Percentiles rank a stretch among this genome's conserved stretches.
Evolutionary conservation across 1,140 invertebrate genomes (phyloP).

Genomic region (Habropoda laboriosa): DNA sequence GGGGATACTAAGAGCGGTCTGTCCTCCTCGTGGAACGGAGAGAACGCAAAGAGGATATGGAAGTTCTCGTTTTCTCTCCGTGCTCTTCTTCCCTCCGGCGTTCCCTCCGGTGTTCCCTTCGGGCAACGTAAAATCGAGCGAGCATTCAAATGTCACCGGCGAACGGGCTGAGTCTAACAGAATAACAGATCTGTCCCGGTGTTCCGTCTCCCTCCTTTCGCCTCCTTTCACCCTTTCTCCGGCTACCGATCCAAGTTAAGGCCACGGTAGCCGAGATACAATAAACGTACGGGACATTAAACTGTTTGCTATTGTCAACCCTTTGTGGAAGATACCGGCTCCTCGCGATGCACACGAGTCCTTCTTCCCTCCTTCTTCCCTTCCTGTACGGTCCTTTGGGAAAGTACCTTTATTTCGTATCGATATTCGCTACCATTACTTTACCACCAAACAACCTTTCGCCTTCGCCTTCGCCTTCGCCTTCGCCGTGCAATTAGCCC

Average conservation of each 20-base stretch:
- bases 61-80: constrained; percentile 29
- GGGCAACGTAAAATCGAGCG: constrained; percentile 61
- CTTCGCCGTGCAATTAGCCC: not conserved
- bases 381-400: constrained; percentile 29
- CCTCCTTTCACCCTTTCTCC: constrained; percentile 47
- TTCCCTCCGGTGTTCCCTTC: constrained; percentile 32
- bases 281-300: constrained; percentile 80
- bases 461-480: not conserved
- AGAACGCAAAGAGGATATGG: not conserved
- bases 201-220: constrained; percentile 38
- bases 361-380: not conserved
- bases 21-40: not conserved
- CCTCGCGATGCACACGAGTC: too few species aligned
- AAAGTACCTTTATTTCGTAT: too few species aligned
- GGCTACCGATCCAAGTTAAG: constrained; percentile 64
- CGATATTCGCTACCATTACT: too few species aligned
- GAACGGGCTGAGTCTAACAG: constrained; percentile 71
- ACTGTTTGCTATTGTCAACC: constrained; percentile 80
- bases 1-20: not conserved
- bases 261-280: constrained; percentile 74
- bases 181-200: constrained; percentile 77
- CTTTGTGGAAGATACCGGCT: constrained; percentile 63
- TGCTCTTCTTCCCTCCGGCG: constrained; percentile 39
- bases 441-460: too few species aligned
- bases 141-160: constrained; percentile 80